Base-by-base conservation (phyloP, 2,797 vertebrate species). In the Diceros bicornis region DNA sequence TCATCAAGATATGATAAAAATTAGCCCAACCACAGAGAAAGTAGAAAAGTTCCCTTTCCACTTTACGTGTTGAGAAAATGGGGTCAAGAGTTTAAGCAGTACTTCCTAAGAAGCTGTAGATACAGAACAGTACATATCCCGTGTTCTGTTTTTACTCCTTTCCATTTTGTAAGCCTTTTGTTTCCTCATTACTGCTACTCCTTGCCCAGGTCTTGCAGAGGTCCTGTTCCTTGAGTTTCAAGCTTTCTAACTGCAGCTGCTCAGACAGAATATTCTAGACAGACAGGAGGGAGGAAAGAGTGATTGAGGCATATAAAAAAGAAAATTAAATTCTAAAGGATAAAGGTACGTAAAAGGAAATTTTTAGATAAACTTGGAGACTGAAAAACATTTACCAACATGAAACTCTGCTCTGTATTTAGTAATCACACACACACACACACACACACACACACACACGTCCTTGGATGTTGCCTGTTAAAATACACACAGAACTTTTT, bases 1-100 rank as follows among this genome's bases (percentile, higher is more conserved):
- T 74, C 84, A 18, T n/a, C 27, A 64, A 96, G 61, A 72, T 44
- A 41, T 0, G 17, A 57, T 20, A 74, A 91, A 77, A 66, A 85
- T 78, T 72, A 88, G 57, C 41, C 50, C 74, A 64, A 64, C n/a
- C 89, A 59, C 66, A 86, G 87, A 89, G 52, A 91, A 78, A 57
- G 34, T 2, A 16, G 17, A 21, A 11, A n/a, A 18, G 34, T 64
- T 92, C 82, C 74, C n/a, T 95, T 96, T 41, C 82, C 66, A 25
- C 27, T 44, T n/a, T 1, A 23, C 25, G 5, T 1, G 11, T 75
- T 23, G 5, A 88, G 23, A 44, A 41, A 29, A 4, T 7, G 4
- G 41, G 44, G 37, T 55, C 29, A 69, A 52, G 66, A 91, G 59
- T 29, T 87, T 23, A 32, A 34, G 17, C 2, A 9, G 37, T 6